Base-by-base conservation (phyloP, 2,888 invertebrate genomes). In the Morpho achilles region DNA sequence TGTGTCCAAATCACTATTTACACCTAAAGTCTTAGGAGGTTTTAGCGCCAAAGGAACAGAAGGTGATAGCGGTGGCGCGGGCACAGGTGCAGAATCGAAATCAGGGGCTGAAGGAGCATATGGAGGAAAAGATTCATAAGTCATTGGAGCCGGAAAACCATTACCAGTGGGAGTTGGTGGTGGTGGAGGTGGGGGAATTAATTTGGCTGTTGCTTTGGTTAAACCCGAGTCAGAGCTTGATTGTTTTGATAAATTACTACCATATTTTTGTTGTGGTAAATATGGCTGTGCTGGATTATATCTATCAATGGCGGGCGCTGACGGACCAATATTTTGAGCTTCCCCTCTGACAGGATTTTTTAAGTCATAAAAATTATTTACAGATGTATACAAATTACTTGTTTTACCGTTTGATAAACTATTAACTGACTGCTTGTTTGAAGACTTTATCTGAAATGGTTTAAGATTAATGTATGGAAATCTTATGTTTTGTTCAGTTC, bases 271-370 rank as follows among this genome's bases (percentile, higher is more conserved):
- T 46, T 76, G 76, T 1, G 88, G 88, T 59, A 91, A 75, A 69
- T 90, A 88, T 1, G 91, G 87, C 65, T 90, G 88, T 4, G 90
- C 90, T n/a, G 91, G 87, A 69, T 91, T 91, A 64, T 87, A 91
- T 16, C 91, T 79, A 61, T 91, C 91, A 53, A 89, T 73, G 6
- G 77, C 77, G 53, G 79, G 77, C 45, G 73, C 73, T 65, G 70
- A 65, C 16, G 72, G 64, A 22, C 66, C 70, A 2, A 78, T 66
- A 56, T 90, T 89, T 67, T 90, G 84, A 43, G 82, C 84, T 71
- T 91, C 91, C 6, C 91, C 91, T 66, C 88, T 73, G 3, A 87
- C 80, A 2, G 90, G 90, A 64, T 80, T 72, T 63, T 76, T 79
- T 16, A 84, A 67, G 8, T 84, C 83, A 44, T 76, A 73, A 58